Conservation (phyloP, 2,797 vertebrate species). For the Scolopax rusticola region DNA sequence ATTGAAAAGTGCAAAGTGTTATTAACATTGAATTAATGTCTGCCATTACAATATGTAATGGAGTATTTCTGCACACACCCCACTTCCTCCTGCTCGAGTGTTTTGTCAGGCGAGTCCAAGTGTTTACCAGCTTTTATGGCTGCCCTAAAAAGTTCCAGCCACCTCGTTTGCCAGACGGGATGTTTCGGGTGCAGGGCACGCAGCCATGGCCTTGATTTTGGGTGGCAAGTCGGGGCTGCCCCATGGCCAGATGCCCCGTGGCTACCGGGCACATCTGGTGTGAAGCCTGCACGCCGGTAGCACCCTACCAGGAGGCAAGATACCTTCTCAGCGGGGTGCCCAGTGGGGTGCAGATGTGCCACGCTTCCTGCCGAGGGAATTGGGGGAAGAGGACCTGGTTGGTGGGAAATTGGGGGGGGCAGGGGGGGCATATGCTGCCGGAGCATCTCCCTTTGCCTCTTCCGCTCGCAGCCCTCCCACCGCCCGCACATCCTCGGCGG, state of each 20-base stretch:
- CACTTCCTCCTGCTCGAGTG: slow-evolving; percentile 46
- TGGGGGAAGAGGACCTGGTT: not conserved
- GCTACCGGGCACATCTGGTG: not conserved
- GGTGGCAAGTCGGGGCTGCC: not conserved
- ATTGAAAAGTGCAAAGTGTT: slow-evolving; percentile 69
- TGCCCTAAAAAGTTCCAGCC: not conserved
- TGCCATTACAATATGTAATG: slow-evolving; percentile 69
- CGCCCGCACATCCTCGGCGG: not conserved
- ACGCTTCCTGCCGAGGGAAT: not conserved
- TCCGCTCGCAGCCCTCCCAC: not conserved
- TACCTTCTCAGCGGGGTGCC: not conserved
- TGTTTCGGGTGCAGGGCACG: not conserved
- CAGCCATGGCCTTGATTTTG: not conserved
- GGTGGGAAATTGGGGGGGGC: not conserved
- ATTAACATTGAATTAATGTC: slow-evolving; percentile 71
- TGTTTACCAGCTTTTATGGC: slow-evolving; percentile 49
- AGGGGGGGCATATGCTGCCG: not conserved
- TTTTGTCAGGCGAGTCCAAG: slow-evolving; percentile 56
- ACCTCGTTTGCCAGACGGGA: not conserved
- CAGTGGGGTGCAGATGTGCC: not conserved
- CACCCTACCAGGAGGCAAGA: not conserved
- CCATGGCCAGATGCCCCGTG: accelerated
- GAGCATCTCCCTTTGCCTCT: not conserved
- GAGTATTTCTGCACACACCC: slow-evolving; percentile 56
- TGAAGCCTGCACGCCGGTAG: not conserved